These are phyloP conservation scores for Candidula unifasciata DNA, from an alignment of 2,888 invertebrate species.

Conservation along the genomic window DNA sequence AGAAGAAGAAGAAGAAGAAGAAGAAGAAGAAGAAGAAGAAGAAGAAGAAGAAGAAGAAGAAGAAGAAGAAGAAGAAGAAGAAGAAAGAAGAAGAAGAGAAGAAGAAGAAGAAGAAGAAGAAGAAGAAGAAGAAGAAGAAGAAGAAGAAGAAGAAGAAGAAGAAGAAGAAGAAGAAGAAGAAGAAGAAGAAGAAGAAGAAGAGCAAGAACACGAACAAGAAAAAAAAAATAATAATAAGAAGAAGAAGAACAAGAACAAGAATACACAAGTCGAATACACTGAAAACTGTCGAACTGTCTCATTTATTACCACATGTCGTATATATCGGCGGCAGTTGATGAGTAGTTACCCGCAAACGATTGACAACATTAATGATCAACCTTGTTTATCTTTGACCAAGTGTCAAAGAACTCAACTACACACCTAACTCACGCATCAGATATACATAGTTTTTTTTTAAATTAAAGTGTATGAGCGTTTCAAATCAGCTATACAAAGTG, in stretches of 20 bases:
- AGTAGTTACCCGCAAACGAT: too few species aligned
- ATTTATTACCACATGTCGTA: too few species aligned
- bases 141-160: not conserved
- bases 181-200: constrained; percentile 21
- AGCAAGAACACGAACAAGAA: constrained; percentile 28
- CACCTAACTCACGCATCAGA: too few species aligned
- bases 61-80: not conserved
- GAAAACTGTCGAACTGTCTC: too few species aligned
- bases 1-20: constrained; percentile 14
- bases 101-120: constrained; percentile 16
- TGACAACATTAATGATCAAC: too few species aligned
- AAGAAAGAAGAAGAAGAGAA: constrained; percentile 2
- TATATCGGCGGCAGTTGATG: too few species aligned
- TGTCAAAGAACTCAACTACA: too few species aligned
- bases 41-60: constrained; percentile 37
- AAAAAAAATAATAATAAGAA: constrained; percentile 6
- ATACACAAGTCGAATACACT: too few species aligned
- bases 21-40: constrained; percentile 21
- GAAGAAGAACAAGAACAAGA: not conserved
- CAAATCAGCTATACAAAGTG: too few species aligned
- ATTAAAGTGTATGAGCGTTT: too few species aligned
- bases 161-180: constrained; percentile 9
- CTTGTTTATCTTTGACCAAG: too few species aligned
- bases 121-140: constrained; percentile 1
- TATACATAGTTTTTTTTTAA: too few species aligned